Conservation (phyloP, 2,113 vertebrate species). For the Antechinus stuartii region DNA sequence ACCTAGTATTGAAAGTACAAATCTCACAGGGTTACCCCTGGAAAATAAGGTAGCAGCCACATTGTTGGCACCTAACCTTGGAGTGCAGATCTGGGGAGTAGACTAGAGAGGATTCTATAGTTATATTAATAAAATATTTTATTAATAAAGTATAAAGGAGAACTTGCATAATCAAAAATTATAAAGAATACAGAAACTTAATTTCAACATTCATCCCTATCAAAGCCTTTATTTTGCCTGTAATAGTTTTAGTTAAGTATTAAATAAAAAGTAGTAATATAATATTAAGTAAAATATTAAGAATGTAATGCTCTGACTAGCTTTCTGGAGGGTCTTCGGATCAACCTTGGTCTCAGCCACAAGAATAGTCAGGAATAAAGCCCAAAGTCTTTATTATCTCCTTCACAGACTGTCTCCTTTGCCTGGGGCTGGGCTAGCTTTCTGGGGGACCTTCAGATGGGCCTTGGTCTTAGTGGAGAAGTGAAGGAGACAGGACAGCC, state of each 20-base stretch:
- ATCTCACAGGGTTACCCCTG: no score
- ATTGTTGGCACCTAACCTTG: not conserved
- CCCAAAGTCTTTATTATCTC: no score
- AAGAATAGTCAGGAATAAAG: no score
- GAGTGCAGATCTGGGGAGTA: not conserved
- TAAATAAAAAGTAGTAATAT: not conserved
- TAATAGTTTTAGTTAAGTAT: not conserved
- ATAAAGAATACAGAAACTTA: conserved; percentile 3
- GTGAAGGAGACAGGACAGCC: no score
- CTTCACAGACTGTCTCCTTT: no score
- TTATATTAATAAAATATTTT: not conserved
- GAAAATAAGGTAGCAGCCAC: not conserved
- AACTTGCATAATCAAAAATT: not conserved
- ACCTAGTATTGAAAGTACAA: not conserved
- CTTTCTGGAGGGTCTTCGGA: no score
- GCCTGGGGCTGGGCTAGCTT: no score
- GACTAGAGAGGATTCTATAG: not conserved
- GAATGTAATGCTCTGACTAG: not conserved
- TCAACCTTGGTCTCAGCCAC: no score
- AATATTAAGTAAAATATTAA: not conserved
- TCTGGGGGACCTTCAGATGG: no score
- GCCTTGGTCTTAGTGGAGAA: no score
- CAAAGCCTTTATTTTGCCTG: conserved; percentile 25
- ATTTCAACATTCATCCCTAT: conserved; percentile 12
- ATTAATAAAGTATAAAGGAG: not conserved